A percentile compares a stretch with the other conserved stretches of the same genome.
Conservation (phyloP, 2,113 vertebrate genomes). For the Prinia subflava region DNA sequence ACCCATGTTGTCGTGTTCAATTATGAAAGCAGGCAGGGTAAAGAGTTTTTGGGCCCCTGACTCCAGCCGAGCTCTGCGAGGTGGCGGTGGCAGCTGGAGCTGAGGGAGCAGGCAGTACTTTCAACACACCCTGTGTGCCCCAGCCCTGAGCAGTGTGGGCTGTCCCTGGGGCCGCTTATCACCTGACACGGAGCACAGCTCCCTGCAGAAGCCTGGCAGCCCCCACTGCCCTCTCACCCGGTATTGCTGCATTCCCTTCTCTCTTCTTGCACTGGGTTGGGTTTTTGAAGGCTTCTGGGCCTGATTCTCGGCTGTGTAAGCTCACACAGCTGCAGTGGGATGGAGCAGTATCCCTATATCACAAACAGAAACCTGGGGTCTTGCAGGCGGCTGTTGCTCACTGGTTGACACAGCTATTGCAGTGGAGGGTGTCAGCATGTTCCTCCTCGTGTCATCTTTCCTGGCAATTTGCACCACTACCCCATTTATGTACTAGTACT, state of each 20-base stretch:
- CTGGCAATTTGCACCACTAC: accelerated
- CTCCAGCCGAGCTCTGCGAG: neutral
- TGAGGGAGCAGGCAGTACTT: neutral
- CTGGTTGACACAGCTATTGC: neutral
- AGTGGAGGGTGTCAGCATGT: neutral
- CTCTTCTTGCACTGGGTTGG: neutral
- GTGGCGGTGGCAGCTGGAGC: accelerated
- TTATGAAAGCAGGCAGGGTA: neutral
- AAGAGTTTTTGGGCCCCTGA: neutral
- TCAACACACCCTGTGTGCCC: neutral
- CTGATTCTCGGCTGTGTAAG: neutral
- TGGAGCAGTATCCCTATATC: neutral
- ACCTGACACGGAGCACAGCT: neutral
- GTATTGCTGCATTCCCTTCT: accelerated
- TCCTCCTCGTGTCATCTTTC: neutral
- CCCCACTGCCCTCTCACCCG: accelerated
- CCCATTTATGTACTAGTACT: neutral
- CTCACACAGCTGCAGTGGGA: neutral
- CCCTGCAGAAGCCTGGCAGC: neutral
- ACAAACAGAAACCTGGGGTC: neutral
- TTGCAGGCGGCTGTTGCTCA: neutral
- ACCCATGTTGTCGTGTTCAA: neutral
- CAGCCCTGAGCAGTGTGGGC: neutral
- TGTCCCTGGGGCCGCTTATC: neutral
- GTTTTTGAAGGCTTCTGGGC: neutral